Evolutionary conservation across 2,888 invertebrate genomes (phyloP).

Genomic region (Dascillus cervinus): DNA sequence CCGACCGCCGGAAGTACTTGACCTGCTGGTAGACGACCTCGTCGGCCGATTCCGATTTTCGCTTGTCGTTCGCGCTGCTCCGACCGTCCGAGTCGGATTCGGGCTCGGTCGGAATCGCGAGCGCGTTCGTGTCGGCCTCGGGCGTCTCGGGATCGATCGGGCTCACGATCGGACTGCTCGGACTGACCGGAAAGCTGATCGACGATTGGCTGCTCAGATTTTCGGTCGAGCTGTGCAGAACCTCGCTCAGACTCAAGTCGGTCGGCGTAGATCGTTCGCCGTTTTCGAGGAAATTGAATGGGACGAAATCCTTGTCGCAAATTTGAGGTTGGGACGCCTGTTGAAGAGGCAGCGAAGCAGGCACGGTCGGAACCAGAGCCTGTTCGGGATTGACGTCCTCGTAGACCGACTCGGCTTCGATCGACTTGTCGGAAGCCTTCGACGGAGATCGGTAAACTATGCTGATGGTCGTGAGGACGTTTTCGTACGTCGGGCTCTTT

Average conservation of each 20-base stretch:
- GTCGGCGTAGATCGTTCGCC: conserved; percentile 27
- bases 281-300: conserved; percentile 30
- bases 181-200: conserved; percentile 33
- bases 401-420: conserved; percentile 45
- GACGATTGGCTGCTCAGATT: conserved; percentile 41
- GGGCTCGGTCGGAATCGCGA: conserved; percentile 16
- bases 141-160: conserved; percentile 25
- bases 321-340: conserved; percentile 49
- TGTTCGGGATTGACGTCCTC: conserved; percentile 51
- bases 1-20: conserved; percentile 64
- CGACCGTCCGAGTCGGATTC: conserved; percentile 10
- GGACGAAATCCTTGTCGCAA: conserved; percentile 20
- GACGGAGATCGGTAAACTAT: conserved; percentile 63
- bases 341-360: conserved; percentile 51
- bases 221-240: conserved; percentile 32
- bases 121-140: conserved; percentile 5
- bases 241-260: conserved; percentile 35
- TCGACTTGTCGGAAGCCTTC: conserved; percentile 34
- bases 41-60: conserved; percentile 33
- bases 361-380: conserved; percentile 48
- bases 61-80: conserved; percentile 28
- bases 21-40: conserved; percentile 64
- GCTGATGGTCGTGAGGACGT: conserved; percentile 61
- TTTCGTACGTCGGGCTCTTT: conserved; percentile 45
- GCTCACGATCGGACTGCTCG: conserved; percentile 28